phyloP scores from a whole-genome alignment of 1,140 invertebrate genomes.

The Laupala kohalensis region DNA sequence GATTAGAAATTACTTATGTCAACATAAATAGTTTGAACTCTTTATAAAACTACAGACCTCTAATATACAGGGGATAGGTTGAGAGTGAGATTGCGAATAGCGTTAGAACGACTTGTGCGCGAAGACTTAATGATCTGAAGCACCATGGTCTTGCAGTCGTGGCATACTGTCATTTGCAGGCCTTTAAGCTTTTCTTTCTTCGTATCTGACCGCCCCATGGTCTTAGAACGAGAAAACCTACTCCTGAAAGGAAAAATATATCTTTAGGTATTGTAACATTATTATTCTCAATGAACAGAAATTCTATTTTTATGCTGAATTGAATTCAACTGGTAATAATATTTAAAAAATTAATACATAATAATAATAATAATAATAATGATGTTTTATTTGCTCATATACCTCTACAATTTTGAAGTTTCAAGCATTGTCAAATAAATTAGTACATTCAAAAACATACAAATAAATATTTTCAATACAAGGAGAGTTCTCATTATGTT shows the following conservation, averaged over 20 bases:
- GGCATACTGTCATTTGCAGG: constrained; percentile 76
- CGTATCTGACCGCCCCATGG: constrained; percentile 18
- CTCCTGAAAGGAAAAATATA: constrained; percentile 13
- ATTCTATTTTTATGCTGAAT: neutral
- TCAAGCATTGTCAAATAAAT: no score
- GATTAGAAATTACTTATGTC: no score
- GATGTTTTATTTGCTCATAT: no score
- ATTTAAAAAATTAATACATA: no score
- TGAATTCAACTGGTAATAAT: no score
- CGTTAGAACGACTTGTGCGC: constrained; percentile 60
- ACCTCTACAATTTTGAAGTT: no score
- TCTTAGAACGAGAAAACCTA: constrained; percentile 21
- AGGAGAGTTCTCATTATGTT: no score
- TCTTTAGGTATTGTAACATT: neutral
- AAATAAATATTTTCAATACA: no score
- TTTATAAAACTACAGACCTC: no score
- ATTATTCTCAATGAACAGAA: constrained; percentile 2
- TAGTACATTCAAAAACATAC: no score
- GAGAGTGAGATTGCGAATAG: constrained; percentile 63
- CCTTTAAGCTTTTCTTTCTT: constrained; percentile 31
- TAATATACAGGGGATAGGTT: constrained; percentile 68
- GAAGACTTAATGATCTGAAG: constrained; percentile 82
- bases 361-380: neutral
- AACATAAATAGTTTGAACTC: no score
- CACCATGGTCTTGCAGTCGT: constrained; percentile 89